A percentile compares a stretch with the other conserved stretches of the same genome.
Conservation (phyloP, 2,113 vertebrate species). For the Rhynchomys soricoides region DNA sequence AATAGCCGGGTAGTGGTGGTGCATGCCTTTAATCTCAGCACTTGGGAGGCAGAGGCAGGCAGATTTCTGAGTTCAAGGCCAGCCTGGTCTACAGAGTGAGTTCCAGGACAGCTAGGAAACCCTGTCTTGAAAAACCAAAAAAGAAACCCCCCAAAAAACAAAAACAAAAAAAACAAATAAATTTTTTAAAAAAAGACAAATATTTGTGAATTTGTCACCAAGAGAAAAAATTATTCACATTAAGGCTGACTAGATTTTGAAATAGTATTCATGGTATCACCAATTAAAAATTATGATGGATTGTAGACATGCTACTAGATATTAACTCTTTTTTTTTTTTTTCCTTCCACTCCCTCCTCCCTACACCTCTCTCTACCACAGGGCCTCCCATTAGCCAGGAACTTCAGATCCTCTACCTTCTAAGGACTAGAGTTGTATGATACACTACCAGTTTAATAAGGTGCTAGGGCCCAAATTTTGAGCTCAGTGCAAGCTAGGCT, state of each 20-base stretch:
- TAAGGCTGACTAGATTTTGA: background rate
- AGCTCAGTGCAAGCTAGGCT: background rate
- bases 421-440: background rate
- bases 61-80: too few relatives aligned
- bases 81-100: too few relatives aligned
- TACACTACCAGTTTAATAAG: background rate
- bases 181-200: too few relatives aligned
- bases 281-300: slow-evolving; percentile 22
- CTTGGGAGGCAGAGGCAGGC: too few relatives aligned
- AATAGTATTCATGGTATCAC: background rate
- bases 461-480: background rate
- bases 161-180: too few relatives aligned
- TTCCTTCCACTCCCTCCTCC: background rate
- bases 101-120: too few relatives aligned
- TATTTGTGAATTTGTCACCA: background rate
- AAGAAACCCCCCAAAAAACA: too few relatives aligned
- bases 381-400: background rate
- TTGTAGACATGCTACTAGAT: background rate
- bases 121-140: too few relatives aligned
- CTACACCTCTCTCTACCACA: background rate
- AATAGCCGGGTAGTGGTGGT: too few relatives aligned
- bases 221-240: background rate
- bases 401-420: background rate
- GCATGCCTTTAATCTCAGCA: too few relatives aligned
- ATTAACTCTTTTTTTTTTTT: background rate